phyloP scores from a whole-genome alignment of 2,113 vertebrate genomes.

The Chunga burmeisteri region DNA sequence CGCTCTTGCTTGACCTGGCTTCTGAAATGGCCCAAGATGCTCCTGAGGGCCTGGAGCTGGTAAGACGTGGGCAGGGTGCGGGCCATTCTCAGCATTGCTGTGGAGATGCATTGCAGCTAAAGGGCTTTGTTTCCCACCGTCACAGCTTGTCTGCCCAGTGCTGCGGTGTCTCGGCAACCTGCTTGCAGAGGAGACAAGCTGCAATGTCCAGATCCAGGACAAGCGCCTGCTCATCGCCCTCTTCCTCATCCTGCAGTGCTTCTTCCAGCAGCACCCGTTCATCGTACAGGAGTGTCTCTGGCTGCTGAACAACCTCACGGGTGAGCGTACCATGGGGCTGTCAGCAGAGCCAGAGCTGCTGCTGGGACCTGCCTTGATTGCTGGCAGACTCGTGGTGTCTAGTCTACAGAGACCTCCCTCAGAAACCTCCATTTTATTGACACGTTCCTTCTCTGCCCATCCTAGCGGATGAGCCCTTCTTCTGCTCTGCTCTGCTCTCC shows the following conservation, averaged over 20 bases:
- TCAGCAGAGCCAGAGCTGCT: not conserved
- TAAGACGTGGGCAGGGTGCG: conserved; percentile 36
- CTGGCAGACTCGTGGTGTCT: not conserved
- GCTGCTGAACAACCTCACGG: conserved; percentile 96
- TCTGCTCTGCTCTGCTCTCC: conserved; percentile 81
- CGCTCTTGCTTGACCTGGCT: conserved; percentile 81
- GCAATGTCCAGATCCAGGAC: conserved; percentile 59
- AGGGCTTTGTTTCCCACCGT: not conserved
- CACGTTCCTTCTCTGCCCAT: not conserved
- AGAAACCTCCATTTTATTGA: not conserved
- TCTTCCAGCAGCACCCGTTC: conserved; percentile 76
- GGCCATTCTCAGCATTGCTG: accelerated
- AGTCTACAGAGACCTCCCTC: not conserved
- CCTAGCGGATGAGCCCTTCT: conserved; percentile 77
- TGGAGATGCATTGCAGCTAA: accelerated
- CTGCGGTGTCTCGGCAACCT: conserved; percentile 90
- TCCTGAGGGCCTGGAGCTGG: conserved; percentile 83
- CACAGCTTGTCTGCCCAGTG: conserved; percentile 88
- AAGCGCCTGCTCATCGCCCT: conserved; percentile 77
- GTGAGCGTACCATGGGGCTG: conserved; percentile 16
- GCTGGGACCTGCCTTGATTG: accelerated
- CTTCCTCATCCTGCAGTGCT: conserved; percentile 81
- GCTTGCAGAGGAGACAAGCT: conserved; percentile 64
- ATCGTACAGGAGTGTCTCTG: conserved; percentile 86
- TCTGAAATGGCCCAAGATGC: conserved; percentile 66